Conservation (phyloP, 2,888 invertebrate species). For the Drosophila vallismaia region DNA sequence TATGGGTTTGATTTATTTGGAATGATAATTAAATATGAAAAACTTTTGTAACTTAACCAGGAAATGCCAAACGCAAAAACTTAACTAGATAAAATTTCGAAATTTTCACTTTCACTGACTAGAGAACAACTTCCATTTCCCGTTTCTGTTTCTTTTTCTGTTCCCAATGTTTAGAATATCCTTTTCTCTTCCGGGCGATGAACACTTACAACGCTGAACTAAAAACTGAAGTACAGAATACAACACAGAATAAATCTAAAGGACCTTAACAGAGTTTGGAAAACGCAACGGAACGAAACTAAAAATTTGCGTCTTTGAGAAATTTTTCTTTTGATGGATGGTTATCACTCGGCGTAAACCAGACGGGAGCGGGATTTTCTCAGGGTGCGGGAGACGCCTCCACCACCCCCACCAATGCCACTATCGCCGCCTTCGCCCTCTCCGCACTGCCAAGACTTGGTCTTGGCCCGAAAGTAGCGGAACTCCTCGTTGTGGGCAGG, state of each 20-base stretch:
- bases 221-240: slow-evolving; percentile 15
- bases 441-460: slow-evolving; percentile 88
- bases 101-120: slow-evolving; percentile 62
- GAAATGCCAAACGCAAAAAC: slow-evolving; percentile 20
- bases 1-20: not conserved
- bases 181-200: not conserved
- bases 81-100: slow-evolving; percentile 24
- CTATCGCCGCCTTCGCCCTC: slow-evolving; percentile 82
- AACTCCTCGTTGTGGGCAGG: slow-evolving; percentile 90
- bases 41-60: slow-evolving; percentile 9
- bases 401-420: slow-evolving; percentile 73
- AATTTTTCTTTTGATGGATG: not conserved
- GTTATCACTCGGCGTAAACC: slow-evolving; percentile 66
- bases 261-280: slow-evolving; percentile 29
- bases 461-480: slow-evolving; percentile 89
- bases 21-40: slow-evolving; percentile 13
- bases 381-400: slow-evolving; percentile 65
- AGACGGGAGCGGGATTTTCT: slow-evolving; percentile 83
- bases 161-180: not conserved
- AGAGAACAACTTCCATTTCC: slow-evolving; percentile 43
- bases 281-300: slow-evolving; percentile 60
- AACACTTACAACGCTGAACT: slow-evolving; percentile 22
- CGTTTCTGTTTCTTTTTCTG: not conserved
- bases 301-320: slow-evolving; percentile 51
- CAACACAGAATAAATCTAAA: slow-evolving; percentile 12